These are phyloP conservation scores for Quadroppia sp. DNA, from an alignment of 2,888 invertebrate genomes.

Conservation along the genomic window DNA sequence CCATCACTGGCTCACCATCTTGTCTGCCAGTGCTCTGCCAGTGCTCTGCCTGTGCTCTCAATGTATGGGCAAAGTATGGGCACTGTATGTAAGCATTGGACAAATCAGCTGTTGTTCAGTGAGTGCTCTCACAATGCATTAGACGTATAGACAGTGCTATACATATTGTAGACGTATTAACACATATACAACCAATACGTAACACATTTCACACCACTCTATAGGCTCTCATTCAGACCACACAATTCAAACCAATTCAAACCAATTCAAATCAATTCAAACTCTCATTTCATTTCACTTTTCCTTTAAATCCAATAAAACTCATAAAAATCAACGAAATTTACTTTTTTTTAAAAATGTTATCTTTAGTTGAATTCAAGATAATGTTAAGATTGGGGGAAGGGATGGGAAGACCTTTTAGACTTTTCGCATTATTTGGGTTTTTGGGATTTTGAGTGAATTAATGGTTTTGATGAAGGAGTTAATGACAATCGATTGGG, in stretches of 20 bases:
- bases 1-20: slow-evolving; percentile 11
- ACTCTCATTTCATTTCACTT: no score
- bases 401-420: no score
- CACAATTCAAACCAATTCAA: background rate
- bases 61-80: background rate
- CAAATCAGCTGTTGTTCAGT: slow-evolving; percentile 18
- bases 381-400: no score
- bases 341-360: no score
- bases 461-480: no score
- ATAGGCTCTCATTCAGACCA: background rate
- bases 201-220: background rate
- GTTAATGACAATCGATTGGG: no score
- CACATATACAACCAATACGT: slow-evolving; percentile 10
- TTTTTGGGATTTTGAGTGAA: no score
- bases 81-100: slow-evolving; percentile 7
- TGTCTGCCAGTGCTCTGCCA: background rate
- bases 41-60: background rate
- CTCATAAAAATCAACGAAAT: no score
- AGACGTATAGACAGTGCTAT: background rate
- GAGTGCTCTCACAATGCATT: background rate
- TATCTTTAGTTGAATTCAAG: no score
- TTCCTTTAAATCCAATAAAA: no score
- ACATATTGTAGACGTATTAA: slow-evolving; percentile 5
- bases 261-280: no score
- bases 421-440: no score